These are phyloP conservation scores for Dendrolimus kikuchii DNA, from an alignment of 1,140 invertebrate species.

Conservation along the genomic window DNA sequence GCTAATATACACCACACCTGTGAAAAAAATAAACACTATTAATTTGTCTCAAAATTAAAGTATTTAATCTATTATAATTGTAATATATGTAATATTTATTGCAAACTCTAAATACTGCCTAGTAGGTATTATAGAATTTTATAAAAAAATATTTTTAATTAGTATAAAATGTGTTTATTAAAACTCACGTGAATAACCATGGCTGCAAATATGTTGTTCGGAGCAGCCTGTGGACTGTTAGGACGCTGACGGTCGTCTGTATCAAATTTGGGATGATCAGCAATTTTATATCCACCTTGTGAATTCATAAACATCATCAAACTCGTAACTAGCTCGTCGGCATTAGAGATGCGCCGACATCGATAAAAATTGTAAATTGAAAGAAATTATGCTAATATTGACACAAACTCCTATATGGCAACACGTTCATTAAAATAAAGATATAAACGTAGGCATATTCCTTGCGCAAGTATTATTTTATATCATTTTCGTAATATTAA, in stretches of 20 bases:
- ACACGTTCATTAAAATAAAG: neutral
- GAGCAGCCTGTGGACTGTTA: constrained; percentile 11
- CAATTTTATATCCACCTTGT: constrained; percentile 26
- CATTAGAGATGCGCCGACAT: constrained; percentile 8
- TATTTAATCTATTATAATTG: no score
- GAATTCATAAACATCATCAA: constrained; percentile 14
- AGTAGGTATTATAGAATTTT: no score
- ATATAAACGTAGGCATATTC: no score
- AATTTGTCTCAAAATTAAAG: no score
- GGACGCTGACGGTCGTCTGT: constrained; percentile 15
- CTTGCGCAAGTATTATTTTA: no score
- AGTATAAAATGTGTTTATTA: neutral
- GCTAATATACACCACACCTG: constrained; percentile 17
- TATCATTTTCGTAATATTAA: no score
- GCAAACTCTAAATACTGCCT: no score
- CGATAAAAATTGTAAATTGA: constrained; percentile 11
- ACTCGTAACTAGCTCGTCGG: constrained; percentile 16
- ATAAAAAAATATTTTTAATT: neutral
- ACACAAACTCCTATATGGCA: constrained; percentile 2
- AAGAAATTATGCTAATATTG: constrained; percentile 9
- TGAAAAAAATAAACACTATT: constrained; percentile 7
- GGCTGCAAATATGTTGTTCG: constrained; percentile 6
- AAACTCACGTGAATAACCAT: constrained; percentile 20
- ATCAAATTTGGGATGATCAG: constrained; percentile 15
- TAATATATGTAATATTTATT: no score